Percentiles rank a stretch among this genome's conserved stretches.
Evolutionary conservation across 2,888 invertebrate species (phyloP).

Genomic region (Ctenicera cuprea): DNA sequence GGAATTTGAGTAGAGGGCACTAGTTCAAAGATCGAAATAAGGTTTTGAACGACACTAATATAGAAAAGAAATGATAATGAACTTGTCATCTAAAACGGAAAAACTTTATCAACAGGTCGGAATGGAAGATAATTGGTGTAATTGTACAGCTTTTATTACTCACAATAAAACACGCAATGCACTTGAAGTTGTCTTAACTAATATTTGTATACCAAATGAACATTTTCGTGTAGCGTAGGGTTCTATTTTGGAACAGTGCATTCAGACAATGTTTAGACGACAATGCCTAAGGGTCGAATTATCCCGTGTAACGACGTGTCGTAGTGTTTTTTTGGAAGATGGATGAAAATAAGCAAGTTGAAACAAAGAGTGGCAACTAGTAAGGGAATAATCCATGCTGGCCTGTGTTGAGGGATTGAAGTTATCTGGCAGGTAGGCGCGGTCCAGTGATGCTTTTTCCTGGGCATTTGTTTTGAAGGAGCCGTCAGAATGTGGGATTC

Average conservation of each 20-base stretch:
- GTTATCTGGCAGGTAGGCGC: constrained; percentile 50
- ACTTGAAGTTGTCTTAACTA: too few relatives aligned
- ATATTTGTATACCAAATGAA: too few relatives aligned
- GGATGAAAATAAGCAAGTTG: not conserved
- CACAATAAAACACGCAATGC: too few relatives aligned
- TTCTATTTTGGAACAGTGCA: not conserved
- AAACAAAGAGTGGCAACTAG: constrained; percentile 7
- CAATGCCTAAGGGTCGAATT: constrained; percentile 2
- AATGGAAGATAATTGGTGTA: too few relatives aligned
- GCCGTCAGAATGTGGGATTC: constrained; percentile 47
- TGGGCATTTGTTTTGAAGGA: constrained; percentile 54
- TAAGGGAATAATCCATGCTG: constrained; percentile 6
- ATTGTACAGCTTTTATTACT: too few relatives aligned
- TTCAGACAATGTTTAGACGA: not conserved
- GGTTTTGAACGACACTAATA: too few relatives aligned
- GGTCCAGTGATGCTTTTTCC: constrained; percentile 49
- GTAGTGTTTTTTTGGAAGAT: not conserved
- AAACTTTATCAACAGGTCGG: too few relatives aligned
- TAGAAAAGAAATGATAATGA: too few relatives aligned
- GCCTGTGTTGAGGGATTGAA: constrained; percentile 9
- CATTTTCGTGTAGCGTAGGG: too few relatives aligned
- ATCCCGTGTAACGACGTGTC: not conserved
- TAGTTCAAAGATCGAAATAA: too few relatives aligned
- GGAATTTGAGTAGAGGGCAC: too few relatives aligned
- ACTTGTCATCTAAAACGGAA: too few relatives aligned